Conservation (phyloP, 2,888 invertebrate species). For the Cordilura impudica region DNA sequence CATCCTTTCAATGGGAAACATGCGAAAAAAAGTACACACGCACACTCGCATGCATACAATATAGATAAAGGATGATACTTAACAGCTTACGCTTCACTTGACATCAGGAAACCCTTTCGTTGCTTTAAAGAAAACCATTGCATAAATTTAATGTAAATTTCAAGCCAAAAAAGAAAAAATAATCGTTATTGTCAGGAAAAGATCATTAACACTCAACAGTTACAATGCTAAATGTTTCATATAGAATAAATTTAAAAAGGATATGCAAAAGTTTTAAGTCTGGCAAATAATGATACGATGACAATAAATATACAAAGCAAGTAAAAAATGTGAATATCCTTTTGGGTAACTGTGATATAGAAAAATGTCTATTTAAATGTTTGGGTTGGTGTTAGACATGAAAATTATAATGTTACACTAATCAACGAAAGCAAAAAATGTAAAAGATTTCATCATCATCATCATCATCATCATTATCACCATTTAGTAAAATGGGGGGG, state of each 20-base stretch:
- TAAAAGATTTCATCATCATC: constrained; percentile 4
- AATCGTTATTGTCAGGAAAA: constrained; percentile 17
- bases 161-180: not conserved
- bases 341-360: not conserved
- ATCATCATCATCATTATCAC: not conserved
- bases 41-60: no score
- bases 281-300: constrained; percentile 16
- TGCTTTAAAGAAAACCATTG: not conserved
- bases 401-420: not conserved
- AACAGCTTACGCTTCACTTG: constrained; percentile 29
- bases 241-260: not conserved
- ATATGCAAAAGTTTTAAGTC: constrained; percentile 12
- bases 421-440: not conserved
- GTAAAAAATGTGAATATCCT: not conserved
- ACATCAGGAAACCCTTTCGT: constrained; percentile 12
- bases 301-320: not conserved
- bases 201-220: constrained; percentile 23
- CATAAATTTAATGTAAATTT: constrained; percentile 20
- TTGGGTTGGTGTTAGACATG: not conserved
- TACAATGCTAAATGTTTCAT: constrained; percentile 21
- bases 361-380: constrained; percentile 6
- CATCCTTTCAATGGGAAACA: not conserved
- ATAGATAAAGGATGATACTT: not conserved
- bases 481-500: not conserved
- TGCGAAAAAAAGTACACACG: no score